These are phyloP conservation scores for Malacoraja senta DNA, from an alignment of 2,797 vertebrate species.

Conservation along the genomic window DNA sequence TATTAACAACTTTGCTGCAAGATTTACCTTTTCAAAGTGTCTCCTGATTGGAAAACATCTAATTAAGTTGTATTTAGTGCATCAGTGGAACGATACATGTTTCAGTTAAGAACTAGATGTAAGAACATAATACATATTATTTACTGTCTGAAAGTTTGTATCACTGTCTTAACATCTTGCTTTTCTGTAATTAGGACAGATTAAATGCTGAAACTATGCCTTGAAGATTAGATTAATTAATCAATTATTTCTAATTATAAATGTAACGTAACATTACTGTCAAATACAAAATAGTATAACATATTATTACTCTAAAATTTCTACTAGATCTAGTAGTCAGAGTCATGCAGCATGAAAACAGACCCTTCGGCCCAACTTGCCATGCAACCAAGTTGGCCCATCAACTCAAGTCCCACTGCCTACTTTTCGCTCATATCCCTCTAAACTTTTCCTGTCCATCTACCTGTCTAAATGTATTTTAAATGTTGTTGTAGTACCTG, in stretches of 20 bases:
- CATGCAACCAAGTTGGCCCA: too few relatives aligned
- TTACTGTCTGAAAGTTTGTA: constrained; percentile 15
- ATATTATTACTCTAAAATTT: constrained; percentile 11
- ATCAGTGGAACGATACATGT: neutral
- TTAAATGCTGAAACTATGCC: constrained; percentile 25
- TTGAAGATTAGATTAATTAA: neutral
- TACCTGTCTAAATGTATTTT: too few relatives aligned
- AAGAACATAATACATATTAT: neutral
- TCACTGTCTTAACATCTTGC: neutral
- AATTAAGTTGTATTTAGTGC: neutral
- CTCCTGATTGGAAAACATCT: neutral
- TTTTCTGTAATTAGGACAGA: constrained; percentile 17
- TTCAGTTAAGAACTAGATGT: neutral
- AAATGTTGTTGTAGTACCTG: too few relatives aligned
- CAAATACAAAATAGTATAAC: neutral
- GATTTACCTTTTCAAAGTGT: neutral
- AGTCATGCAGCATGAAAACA: too few relatives aligned
- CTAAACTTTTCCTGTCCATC: too few relatives aligned
- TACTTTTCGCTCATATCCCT: too few relatives aligned
- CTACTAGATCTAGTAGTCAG: neutral
- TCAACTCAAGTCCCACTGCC: too few relatives aligned
- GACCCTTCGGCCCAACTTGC: too few relatives aligned
- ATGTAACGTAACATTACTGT: neutral
- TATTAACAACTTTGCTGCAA: neutral
- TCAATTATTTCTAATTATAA: neutral